Percentiles rank a stretch among this genome's conserved stretches.
Conservation (phyloP, 2,888 invertebrate genomes). For the Drosophila ezoana region DNA sequence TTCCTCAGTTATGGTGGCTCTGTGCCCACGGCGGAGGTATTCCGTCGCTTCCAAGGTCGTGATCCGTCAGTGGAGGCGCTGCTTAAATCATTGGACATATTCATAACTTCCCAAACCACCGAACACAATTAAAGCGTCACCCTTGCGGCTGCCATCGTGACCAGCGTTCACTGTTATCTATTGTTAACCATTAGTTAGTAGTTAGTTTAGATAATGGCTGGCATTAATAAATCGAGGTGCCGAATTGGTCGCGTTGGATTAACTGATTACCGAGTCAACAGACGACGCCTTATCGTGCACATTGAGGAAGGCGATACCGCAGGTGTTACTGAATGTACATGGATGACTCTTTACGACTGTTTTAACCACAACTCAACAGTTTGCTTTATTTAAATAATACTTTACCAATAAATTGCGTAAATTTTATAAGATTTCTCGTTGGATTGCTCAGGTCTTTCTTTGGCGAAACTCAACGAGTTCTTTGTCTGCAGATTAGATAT, state of each 20-base stretch:
- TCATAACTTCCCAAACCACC: constrained; percentile 78
- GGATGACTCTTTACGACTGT: constrained; percentile 3
- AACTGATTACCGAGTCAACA: constrained; percentile 31
- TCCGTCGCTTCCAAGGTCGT: constrained; percentile 95
- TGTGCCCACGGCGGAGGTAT: constrained; percentile 92
- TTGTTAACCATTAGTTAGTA: constrained; percentile 15
- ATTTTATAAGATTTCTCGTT: constrained; percentile 36
- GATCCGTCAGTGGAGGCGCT: constrained; percentile 95
- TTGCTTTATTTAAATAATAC: constrained; percentile 54
- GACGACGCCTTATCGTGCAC: constrained; percentile 23
- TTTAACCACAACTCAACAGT: constrained; percentile 29
- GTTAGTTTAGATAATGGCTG: constrained; percentile 30
- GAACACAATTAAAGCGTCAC: constrained; percentile 57
- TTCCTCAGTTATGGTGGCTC: constrained; percentile 94
- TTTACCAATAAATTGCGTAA: constrained; percentile 47
- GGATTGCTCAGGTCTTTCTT: constrained; percentile 17
- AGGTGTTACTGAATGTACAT: neutral
- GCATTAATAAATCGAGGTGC: constrained; percentile 31
- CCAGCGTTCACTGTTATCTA: constrained; percentile 45
- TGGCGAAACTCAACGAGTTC: constrained; percentile 6
- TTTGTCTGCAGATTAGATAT: constrained; percentile 41
- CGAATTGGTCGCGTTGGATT: constrained; percentile 28
- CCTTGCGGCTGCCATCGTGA: constrained; percentile 14
- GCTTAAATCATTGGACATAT: constrained; percentile 85
- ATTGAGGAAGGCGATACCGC: constrained; percentile 16